A percentile compares a stretch with the other conserved stretches of the same genome.
phyloP scores from a whole-genome alignment of 2,797 vertebrate genomes.

The Morelia viridis region DNA sequence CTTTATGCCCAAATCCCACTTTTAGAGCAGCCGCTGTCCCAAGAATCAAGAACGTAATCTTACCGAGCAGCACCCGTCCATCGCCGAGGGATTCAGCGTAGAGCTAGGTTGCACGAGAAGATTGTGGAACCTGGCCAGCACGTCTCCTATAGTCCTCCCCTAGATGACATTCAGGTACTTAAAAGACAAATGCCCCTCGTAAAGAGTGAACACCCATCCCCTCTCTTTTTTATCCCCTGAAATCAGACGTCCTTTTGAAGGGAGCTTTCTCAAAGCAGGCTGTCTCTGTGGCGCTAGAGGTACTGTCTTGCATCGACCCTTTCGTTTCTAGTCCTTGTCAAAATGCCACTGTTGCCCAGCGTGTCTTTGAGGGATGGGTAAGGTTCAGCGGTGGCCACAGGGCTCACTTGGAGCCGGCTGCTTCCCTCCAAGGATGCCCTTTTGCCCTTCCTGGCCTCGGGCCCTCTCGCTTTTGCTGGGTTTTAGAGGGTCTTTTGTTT shows the following conservation, averaged over 20 bases:
- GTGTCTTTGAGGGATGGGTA: not conserved
- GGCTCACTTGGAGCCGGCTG: not conserved
- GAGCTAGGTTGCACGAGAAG: too few species aligned
- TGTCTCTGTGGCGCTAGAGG: accelerated
- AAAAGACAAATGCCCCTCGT: not conserved
- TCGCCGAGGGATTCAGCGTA: not conserved
- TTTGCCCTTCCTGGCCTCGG: not conserved
- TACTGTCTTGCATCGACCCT: not conserved
- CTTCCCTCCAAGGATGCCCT: not conserved
- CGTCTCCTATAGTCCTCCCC: not conserved
- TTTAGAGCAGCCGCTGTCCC: not conserved
- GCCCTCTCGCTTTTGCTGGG: not conserved
- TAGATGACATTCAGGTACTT: not conserved
- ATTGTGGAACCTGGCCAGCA: not conserved
- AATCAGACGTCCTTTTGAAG: not conserved
- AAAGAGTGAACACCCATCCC: not conserved
- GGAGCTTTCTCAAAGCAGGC: not conserved
- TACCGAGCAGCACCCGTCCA: accelerated
- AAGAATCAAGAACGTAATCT: not conserved
- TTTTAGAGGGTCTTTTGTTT: not conserved
- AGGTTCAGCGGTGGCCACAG: accelerated
- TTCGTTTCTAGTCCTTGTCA: not conserved
- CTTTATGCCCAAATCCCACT: not conserved
- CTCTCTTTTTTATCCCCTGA: not conserved
- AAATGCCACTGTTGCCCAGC: not conserved